Conservation (phyloP, 2,113 vertebrate species). For the Poeciliopsis occidentalis region DNA sequence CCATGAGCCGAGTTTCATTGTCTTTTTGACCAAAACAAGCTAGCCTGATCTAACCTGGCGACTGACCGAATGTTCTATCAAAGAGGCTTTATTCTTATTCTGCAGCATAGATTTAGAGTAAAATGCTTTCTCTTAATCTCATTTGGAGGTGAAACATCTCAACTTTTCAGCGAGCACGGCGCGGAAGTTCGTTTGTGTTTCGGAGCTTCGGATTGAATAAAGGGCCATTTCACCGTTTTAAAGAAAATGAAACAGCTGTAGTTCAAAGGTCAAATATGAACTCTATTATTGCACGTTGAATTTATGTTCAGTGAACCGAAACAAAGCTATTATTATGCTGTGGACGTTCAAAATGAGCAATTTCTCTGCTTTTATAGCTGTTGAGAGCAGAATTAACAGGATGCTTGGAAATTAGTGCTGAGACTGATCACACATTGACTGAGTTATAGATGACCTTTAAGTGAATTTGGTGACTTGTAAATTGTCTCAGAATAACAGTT, state of each 20-base stretch:
- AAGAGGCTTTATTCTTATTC: not conserved
- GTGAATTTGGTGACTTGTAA: not conserved
- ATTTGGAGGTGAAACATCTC: not conserved
- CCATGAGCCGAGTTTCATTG: conserved; percentile 41
- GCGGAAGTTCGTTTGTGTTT: not conserved
- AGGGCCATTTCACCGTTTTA: not conserved
- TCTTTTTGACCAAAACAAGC: conserved; percentile 31
- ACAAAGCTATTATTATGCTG: not conserved
- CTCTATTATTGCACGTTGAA: not conserved
- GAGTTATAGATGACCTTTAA: not conserved
- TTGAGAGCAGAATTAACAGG: not conserved
- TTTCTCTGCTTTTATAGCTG: not conserved
- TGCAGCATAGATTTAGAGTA: too few relatives aligned
- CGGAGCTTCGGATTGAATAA: not conserved
- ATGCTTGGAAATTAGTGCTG: too few relatives aligned
- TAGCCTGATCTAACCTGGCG: not conserved
- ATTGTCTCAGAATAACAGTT: not conserved
- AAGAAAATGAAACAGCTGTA: not conserved
- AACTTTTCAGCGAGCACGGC: not conserved
- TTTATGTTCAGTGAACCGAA: not conserved
- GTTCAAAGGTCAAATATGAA: not conserved
- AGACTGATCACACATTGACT: too few relatives aligned
- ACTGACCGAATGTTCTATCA: not conserved
- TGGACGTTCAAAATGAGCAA: too few relatives aligned
- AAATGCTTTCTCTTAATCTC: not conserved